A percentile compares a stretch with the other conserved stretches of the same genome.
phyloP scores from a whole-genome alignment of 2,113 vertebrate species.

The Ia io region DNA sequence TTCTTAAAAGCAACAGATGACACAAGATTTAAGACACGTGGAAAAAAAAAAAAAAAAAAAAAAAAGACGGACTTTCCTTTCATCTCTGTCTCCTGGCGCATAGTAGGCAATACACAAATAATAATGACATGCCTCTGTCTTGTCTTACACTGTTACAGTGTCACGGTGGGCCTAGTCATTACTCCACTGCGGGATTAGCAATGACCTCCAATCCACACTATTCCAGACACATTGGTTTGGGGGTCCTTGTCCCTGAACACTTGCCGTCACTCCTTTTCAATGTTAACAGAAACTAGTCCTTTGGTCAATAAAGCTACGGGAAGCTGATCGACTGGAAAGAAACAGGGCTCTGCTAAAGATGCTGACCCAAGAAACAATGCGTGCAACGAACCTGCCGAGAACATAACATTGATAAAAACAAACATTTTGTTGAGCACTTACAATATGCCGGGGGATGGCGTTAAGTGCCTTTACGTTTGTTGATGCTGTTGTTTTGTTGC shows the following conservation, averaged over 20 bases:
- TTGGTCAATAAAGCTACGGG: neutral
- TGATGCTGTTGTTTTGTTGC: neutral
- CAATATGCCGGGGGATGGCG: fast-evolving
- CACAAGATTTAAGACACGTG: neutral
- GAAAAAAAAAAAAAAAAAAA: fast-evolving
- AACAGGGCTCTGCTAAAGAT: neutral
- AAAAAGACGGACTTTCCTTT: neutral
- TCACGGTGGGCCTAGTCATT: fast-evolving
- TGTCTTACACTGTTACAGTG: fast-evolving
- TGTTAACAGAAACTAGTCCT: neutral
- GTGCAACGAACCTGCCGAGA: neutral
- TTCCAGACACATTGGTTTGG: neutral
- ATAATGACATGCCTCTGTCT: no score
- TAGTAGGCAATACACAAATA: fast-evolving
- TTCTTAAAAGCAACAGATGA: neutral
- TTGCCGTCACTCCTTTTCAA: neutral
- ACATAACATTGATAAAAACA: neutral
- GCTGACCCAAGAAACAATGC: neutral
- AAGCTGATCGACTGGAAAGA: neutral
- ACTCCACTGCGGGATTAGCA: fast-evolving
- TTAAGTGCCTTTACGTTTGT: neutral
- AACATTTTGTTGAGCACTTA: neutral
- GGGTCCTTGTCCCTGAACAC: neutral
- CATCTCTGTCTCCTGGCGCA: neutral
- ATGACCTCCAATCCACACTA: neutral